Evolutionary conservation across 2,888 invertebrate genomes (phyloP).

Genomic region (Dryomyza anilis): DNA sequence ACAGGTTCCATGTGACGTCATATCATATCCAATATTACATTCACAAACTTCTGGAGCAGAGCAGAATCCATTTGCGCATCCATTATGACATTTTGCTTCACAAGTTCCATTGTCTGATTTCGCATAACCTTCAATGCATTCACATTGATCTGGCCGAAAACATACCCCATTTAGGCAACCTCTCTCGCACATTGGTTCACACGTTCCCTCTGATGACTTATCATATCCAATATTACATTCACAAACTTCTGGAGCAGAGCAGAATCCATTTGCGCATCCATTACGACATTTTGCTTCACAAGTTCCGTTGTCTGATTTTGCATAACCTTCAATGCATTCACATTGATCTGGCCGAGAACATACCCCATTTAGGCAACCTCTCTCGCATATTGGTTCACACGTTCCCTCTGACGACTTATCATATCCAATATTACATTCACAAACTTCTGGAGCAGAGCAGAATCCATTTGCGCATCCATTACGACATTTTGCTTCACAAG

Average conservation of each 20-base stretch:
- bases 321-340: too few relatives aligned
- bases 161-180: conserved; percentile 19
- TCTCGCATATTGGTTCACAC: too few relatives aligned
- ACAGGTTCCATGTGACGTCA: conserved; percentile 24
- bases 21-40: neutral
- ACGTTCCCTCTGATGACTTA: neutral
- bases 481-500: too few relatives aligned
- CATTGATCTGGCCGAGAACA: too few relatives aligned
- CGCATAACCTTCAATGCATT: neutral
- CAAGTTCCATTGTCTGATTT: neutral
- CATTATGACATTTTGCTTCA: neutral
- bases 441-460: too few relatives aligned
- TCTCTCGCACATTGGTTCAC: conserved; percentile 24
- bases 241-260: neutral
- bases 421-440: too few relatives aligned
- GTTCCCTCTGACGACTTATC: too few relatives aligned
- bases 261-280: neutral
- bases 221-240: neutral
- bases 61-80: neutral
- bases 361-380: too few relatives aligned
- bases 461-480: too few relatives aligned
- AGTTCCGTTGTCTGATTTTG: too few relatives aligned
- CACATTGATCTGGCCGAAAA: neutral
- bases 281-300: too few relatives aligned
- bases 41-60: neutral